Evolutionary conservation across 2,797 vertebrate species (phyloP).

Genomic region (Sitta carolinensis): DNA sequence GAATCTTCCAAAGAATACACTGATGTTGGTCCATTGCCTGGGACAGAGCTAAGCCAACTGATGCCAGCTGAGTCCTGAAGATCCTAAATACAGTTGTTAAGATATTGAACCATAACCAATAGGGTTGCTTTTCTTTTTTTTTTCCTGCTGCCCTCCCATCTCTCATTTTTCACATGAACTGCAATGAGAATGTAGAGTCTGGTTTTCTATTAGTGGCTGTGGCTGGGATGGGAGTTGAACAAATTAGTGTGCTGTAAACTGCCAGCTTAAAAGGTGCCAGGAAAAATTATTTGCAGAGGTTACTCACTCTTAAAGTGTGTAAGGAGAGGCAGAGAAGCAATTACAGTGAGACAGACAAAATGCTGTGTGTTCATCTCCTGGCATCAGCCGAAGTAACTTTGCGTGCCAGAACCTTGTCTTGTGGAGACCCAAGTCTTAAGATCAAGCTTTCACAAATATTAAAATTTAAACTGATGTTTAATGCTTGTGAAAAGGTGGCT

Average conservation of each 20-base stretch:
- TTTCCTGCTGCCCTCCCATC: neutral
- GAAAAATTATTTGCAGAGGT: neutral
- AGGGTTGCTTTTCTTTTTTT: neutral
- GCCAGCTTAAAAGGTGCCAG: neutral
- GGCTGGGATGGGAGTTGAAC: neutral
- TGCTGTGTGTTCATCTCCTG: neutral
- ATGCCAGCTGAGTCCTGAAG: neutral
- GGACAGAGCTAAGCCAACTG: neutral
- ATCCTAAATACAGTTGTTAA: neutral
- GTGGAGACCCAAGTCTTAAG: neutral
- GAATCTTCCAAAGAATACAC: neutral
- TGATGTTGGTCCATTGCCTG: neutral
- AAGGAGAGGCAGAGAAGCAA: neutral
- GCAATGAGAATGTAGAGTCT: neutral
- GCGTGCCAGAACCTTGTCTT: neutral
- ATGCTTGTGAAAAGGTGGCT: constrained; percentile 11
- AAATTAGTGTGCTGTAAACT: neutral
- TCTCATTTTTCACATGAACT: neutral
- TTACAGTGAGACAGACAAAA: neutral
- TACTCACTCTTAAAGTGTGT: accelerated
- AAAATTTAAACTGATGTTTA: constrained; percentile 1
- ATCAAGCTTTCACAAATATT: constrained; percentile 21
- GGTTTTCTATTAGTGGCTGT: neutral
- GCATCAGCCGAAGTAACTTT: neutral
- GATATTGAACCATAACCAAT: neutral